Evolutionary conservation across 1,140 invertebrate species (phyloP), one percentile per base, ranked within the genome.

Genomic region (Mycetomoellerius zeteki): DNA sequence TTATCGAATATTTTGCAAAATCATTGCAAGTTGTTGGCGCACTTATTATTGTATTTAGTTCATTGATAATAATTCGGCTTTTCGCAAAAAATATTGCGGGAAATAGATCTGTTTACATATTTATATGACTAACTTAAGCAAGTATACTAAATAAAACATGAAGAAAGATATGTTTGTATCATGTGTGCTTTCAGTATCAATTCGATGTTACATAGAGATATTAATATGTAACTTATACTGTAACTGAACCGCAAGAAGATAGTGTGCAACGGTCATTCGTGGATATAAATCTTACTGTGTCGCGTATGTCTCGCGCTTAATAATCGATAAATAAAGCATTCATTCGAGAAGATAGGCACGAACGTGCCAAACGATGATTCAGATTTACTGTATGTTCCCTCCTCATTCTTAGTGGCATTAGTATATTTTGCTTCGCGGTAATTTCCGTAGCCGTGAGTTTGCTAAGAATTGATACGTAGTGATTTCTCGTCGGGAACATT

Each of bases 251-350:
- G 27, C 37, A 21, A 65, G 24, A 43, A 65, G 37, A 7, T 33
- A 50, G 30, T 56, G 8, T 37, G 10, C 8, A 7, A 10, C 65
- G 85, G 64, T 87, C 56, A 87, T 73, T 76, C 69, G 75, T 2
- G 1, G 65, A 86, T 37, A 85, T 89, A 88, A 86, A 91, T 91
- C 73, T 85, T 75, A 65, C 72, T 80, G 86, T 89, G 89, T 88
- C 88, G 86, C 60, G 56, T 37, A 16, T 52, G 43, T 30, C 27
- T 30, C 50, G 65, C 65, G 75, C 50, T 87, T 87, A 89, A 90
- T 88, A 90, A 90, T 90, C 88, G 89, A 90, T 89, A 88, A 92
- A 85, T 91, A 92, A 92, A 92, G 92, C 87, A 91, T 92, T 92
- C 89, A 90, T 89, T 92, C 92, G 90, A 91, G 91, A 90, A 91